Evolutionary conservation across 1,140 invertebrate genomes (phyloP), one percentile per base, ranked within the genome.

Genomic region (Portunus trituberculatus): DNA sequence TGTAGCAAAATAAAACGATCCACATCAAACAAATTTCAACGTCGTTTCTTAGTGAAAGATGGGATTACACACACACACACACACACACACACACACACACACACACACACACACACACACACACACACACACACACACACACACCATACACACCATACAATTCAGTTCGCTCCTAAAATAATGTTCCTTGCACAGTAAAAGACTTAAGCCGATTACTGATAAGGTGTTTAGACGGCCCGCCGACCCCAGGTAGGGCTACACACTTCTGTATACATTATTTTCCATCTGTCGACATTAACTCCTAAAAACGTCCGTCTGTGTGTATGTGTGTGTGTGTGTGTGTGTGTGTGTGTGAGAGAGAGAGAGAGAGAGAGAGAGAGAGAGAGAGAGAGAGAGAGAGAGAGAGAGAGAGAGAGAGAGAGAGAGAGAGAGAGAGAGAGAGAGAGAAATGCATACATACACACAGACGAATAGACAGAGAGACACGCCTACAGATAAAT

Each of bases 311-410:
- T 87, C 20, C 29, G 84, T 87, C 12, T 87, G 84, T 87, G 84
- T 87, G 84, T 87, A 28, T 87, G 48, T 52, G 84, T 87, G 84
- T 87, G 84, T 87, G 84, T 87, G 84, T 87, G 84, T 87, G 84
- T 87, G 84, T 87, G 84, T 87, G 84, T 87, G 84, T 87, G 84
- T 87, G 84, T 87, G 86, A 28, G 86, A 28, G 20, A 28, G 20
- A 86, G 83, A 86, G 83, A 86, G 83, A 86, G 83, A 86, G 83
- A 86, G 83, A 86, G 83, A 86, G 83, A 86, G 83, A 86, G 83
- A 86, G 83, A 86, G 83, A 86, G 83, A 86, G 83, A 86, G 83
- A 86, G 83, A 86, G 83, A 86, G 83, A 86, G 83, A 86, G 83
- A 86, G 83, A 86, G 83, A 86, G 83, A 86, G 83, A 86, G 83